Base-by-base conservation (phyloP, 2,113 vertebrate species). In the Fulica atra region DNA sequence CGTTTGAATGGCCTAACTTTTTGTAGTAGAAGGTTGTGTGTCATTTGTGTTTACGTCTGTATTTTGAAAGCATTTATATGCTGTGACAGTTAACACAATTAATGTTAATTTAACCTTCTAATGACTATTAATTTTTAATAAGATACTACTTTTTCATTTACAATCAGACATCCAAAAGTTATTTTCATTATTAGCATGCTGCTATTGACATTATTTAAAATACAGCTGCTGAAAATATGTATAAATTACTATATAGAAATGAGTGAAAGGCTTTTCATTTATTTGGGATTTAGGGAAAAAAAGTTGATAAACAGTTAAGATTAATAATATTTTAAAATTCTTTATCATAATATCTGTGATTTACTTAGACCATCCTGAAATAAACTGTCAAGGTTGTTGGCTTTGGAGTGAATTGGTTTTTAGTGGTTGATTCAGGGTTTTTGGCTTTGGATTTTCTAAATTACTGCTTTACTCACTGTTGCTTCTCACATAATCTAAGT, bases 61-160 rank as follows among this genome's bases (percentile, higher is more conserved):
- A 65, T 94, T 88, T 89, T 68, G 50, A 42, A 88, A 76, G 38
- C 23, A n/a, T 61, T 74, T 95, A 59, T 80, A 51, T 80, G 29
- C 46, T 92, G 21, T 95, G 81, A 76, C 36, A 81, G 70, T 95
- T 92, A 76, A 61, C 59, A 95, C 48, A 92, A 84, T 86, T 71
- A 83, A 68, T 91, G 74, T 77, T 96, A 86, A 91, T 94, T 79
- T 96, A 68, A 64, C 16, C 23, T 86, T 74, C 18, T 84, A 88
- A 88, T 96, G 21, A 44, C 77, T 88, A 56, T 95, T 93, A 86
- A 92, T 94, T 97, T 90, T 91, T 91, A 86, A 91, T 81, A 68
- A 66, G 46, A 21, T 83, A 36, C 12, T 91, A 74, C 57, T 93
- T 92, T 86, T 69, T 8, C 78, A n/a, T 93, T 93, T 90, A 72